Conservation (phyloP, 1,140 invertebrate genomes). For the Achroia grisella region DNA sequence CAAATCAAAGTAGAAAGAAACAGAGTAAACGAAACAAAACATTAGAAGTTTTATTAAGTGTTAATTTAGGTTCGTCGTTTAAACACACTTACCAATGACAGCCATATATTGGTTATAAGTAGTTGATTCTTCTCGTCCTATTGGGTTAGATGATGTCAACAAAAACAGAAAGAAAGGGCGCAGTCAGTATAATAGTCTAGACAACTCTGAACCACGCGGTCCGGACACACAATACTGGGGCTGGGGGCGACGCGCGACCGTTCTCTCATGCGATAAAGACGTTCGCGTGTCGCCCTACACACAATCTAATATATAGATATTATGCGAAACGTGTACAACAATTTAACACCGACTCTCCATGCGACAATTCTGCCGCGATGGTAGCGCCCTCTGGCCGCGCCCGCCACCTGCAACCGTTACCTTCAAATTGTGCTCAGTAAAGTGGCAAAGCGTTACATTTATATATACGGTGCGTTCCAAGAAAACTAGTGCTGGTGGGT, state of each 20-base stretch:
- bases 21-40: slow-evolving; percentile 61
- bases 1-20: slow-evolving; percentile 39
- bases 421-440: slow-evolving; percentile 8
- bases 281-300: slow-evolving; percentile 48
- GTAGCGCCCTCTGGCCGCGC: slow-evolving; percentile 44
- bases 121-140: slow-evolving; percentile 91
- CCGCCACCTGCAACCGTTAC: slow-evolving; percentile 48
- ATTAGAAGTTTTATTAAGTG: slow-evolving; percentile 63
- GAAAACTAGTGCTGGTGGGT: background rate
- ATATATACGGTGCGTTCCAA: too few relatives aligned
- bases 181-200: slow-evolving; percentile 74
- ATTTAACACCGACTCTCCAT: slow-evolving; percentile 64
- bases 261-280: slow-evolving; percentile 22
- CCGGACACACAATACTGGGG: slow-evolving; percentile 39
- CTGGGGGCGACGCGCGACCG: slow-evolving; percentile 11
- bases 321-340: slow-evolving; percentile 59
- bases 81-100: slow-evolving; percentile 88
- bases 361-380: slow-evolving; percentile 59
- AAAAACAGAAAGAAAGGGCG: slow-evolving; percentile 78
- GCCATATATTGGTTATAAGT: slow-evolving; percentile 89
- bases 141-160: slow-evolving; percentile 76
- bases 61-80: slow-evolving; percentile 69
- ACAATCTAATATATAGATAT: slow-evolving; percentile 47
- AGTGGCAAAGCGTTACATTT: background rate
- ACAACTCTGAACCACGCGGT: slow-evolving; percentile 51